These are phyloP conservation scores for Ormyrus thymus DNA, from an alignment of 2,888 invertebrate species.

Conservation along the genomic window DNA sequence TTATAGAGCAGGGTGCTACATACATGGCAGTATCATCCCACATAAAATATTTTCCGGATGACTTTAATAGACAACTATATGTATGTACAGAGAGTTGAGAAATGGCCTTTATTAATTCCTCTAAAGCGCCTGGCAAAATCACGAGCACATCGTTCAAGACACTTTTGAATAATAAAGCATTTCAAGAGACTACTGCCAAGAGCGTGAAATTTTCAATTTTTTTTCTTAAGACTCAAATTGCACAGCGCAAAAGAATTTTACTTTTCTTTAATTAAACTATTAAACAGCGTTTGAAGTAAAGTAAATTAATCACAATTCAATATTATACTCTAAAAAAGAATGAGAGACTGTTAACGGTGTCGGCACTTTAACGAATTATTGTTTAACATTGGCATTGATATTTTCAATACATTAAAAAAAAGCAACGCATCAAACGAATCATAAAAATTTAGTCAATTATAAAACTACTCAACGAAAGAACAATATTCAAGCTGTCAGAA, in stretches of 20 bases:
- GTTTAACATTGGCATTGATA: conserved; percentile 24
- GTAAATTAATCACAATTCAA: conserved; percentile 47
- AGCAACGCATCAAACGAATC: conserved; percentile 37
- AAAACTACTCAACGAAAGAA: conserved; percentile 49
- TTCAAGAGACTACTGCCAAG: conserved; percentile 47
- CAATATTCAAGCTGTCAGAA: conserved; percentile 9
- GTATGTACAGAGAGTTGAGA: conserved; percentile 60
- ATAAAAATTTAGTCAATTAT: conserved; percentile 43
- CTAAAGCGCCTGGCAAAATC: conserved; percentile 51
- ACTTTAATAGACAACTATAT: conserved; percentile 54
- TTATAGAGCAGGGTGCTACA: conserved; percentile 67
- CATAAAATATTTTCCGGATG: conserved; percentile 66
- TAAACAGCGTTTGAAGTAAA: conserved; percentile 19
- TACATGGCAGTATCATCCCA: conserved; percentile 72
- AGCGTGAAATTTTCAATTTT: conserved; percentile 36
- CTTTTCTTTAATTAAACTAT: not conserved
- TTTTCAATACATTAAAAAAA: conserved; percentile 25
- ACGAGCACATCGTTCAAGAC: conserved; percentile 56
- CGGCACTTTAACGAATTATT: conserved; percentile 24
- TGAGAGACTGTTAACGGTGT: conserved; percentile 29
- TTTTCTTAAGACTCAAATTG: conserved; percentile 45
- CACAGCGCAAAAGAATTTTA: conserved; percentile 46
- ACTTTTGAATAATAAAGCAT: conserved; percentile 56
- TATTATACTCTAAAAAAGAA: conserved; percentile 28
- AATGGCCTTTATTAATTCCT: conserved; percentile 62